phyloP scores from a whole-genome alignment of 2,797 vertebrate genomes.

The Sciurus carolinensis region DNA sequence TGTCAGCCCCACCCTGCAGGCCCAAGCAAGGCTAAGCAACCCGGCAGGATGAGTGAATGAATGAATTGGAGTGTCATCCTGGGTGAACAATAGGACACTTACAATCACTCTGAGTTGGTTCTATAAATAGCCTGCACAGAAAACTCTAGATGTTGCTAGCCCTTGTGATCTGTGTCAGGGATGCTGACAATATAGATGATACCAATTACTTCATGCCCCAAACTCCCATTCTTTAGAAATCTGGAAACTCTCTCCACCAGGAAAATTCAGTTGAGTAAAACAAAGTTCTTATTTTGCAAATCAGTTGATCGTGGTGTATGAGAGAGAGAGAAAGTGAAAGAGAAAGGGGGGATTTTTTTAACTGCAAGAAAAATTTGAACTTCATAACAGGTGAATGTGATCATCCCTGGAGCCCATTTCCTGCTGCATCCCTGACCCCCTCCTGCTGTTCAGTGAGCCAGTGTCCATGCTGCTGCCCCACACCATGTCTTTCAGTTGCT shows the following conservation, averaged over 20 bases:
- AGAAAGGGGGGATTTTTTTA: too few relatives aligned
- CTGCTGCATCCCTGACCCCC: rapidly evolving
- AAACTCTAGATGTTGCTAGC: slow-evolving; percentile 14
- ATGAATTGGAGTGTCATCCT: slow-evolving; percentile 58
- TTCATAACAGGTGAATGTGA: neutral
- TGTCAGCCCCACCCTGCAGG: slow-evolving; percentile 58
- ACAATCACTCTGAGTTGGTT: slow-evolving; percentile 65
- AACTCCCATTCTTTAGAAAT: slow-evolving; percentile 45
- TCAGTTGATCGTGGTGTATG: neutral
- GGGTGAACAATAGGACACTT: slow-evolving; percentile 17
- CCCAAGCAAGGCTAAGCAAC: slow-evolving; percentile 33
- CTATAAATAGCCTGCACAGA: slow-evolving; percentile 67
- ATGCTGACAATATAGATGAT: neutral
- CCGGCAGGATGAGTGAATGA: slow-evolving; percentile 57
- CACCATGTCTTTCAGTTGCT: neutral
- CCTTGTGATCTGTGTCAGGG: neutral
- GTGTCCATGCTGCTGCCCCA: neutral
- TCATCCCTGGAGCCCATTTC: neutral
- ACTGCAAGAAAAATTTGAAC: slow-evolving; percentile 38
- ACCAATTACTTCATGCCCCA: neutral
- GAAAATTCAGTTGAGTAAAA: slow-evolving; percentile 45
- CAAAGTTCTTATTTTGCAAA: slow-evolving; percentile 23
- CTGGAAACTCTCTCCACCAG: slow-evolving; percentile 10
- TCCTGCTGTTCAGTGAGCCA: neutral
- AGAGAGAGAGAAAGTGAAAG: neutral